Percentiles rank a stretch among this genome's conserved stretches.
Evolutionary conservation across 2,113 vertebrate genomes (phyloP).

Genomic region (Tupaia tana): DNA sequence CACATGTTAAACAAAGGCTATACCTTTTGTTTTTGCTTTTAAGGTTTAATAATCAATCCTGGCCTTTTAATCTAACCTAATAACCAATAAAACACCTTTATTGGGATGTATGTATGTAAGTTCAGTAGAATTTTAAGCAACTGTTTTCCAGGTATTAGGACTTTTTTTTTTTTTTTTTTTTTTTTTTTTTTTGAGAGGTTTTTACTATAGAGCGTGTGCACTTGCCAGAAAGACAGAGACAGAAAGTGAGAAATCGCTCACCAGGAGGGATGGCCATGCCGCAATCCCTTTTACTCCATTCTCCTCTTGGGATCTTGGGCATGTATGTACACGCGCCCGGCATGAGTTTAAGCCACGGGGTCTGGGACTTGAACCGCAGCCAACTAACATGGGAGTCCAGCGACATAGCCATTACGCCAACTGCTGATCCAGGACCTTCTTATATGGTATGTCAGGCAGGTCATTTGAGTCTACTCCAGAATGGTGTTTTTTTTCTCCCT

Average conservation of each 20-base stretch:
- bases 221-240: no score
- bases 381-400: no score
- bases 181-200: no score
- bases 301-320: background rate
- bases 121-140: constrained; percentile 43
- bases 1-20: background rate
- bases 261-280: no score
- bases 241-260: no score
- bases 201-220: no score
- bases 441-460: background rate
- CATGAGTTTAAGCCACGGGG: no score
- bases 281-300: background rate
- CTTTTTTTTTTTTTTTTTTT: no score
- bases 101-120: background rate
- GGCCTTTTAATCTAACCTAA: background rate
- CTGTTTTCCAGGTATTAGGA: background rate
- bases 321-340: no score
- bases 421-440: background rate
- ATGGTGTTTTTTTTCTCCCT: constrained; percentile 36
- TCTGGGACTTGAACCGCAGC: no score
- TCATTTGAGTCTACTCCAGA: background rate
- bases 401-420: no score
- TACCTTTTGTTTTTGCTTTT: constrained; percentile 30
- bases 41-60: constrained; percentile 11
- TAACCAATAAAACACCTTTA: background rate